Conservation (phyloP, 2,888 invertebrate genomes). For the Conchocele bisecta region DNA sequence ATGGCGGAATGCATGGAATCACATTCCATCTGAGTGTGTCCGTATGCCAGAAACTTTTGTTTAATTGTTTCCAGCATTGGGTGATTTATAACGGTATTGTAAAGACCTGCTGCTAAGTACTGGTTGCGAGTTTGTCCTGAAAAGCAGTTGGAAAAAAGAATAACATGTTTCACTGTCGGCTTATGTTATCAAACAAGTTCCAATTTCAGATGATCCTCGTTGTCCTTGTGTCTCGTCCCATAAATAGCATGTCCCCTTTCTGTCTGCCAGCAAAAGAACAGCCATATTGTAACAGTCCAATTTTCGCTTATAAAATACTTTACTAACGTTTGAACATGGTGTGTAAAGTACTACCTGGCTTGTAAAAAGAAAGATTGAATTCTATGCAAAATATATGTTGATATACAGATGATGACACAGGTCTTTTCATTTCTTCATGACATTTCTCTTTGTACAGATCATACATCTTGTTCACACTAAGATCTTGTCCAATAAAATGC, state of each 20-base stretch:
- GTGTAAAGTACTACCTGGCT: slow-evolving; percentile 43
- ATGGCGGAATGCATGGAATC: slow-evolving; percentile 34
- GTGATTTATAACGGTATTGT: slow-evolving; percentile 11
- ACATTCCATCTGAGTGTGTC: slow-evolving; percentile 40
- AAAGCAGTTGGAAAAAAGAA: slow-evolving; percentile 40
- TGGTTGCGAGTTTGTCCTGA: slow-evolving; percentile 39
- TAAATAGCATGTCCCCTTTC: slow-evolving; percentile 13
- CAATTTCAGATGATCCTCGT: slow-evolving; percentile 40
- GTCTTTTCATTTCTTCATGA: slow-evolving; percentile 5
- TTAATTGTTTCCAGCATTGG: slow-evolving; percentile 17
- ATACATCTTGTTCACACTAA: slow-evolving; percentile 27
- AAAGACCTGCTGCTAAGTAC: slow-evolving; percentile 29
- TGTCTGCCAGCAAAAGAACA: slow-evolving; percentile 28
- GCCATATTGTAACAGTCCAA: slow-evolving; percentile 41
- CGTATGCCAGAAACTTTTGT: slow-evolving; percentile 42
- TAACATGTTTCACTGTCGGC: slow-evolving; percentile 16
- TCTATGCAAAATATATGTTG: slow-evolving; percentile 45
- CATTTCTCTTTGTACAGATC: slow-evolving; percentile 22
- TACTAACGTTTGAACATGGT: slow-evolving; percentile 37
- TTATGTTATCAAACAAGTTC: slow-evolving; percentile 24
- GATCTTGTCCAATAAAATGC: slow-evolving; percentile 19
- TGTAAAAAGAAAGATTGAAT: slow-evolving; percentile 50
- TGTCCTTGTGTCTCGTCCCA: slow-evolving; percentile 39
- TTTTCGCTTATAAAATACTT: slow-evolving; percentile 44
- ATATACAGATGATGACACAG: slow-evolving; percentile 41